Base-by-base conservation (phyloP, 92 coral and sea anemone species). In the Metridium senile region DNA sequence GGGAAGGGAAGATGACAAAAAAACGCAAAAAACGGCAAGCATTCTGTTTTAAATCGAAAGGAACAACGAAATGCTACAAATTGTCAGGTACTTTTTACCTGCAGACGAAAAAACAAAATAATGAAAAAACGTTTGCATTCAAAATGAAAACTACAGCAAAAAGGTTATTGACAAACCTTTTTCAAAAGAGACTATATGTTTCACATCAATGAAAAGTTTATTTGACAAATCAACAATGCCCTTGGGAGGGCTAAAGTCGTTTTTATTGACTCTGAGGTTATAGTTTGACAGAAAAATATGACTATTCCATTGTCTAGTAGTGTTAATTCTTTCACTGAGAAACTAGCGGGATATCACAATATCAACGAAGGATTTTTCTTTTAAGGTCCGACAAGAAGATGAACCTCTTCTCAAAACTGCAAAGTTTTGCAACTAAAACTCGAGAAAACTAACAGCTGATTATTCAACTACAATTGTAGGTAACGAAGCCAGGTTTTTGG, bases 251-350 rank as follows among this genome's bases (percentile, higher is more conserved):
- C 69, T 39, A 39, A 39, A 39, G 49, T 65, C 26, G 46, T 11
- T 17, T 29, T 71, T n/a, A 17, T 23, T 29, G 54, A 27, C n/a
- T 47, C 26, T 9, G 49, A 28, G 33, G 29, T 71, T 27, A 21
- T 39, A 9, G 29, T 29, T 34, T 19, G 47, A 10, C 29, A 19
- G 64, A 18, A 33, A 26, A 30, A 61, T 52, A 20, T 26, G 61
- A 30, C 53, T 52, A 53, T 46, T 25, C 49, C 43, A 63, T 63
- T 58, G 68, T 58, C 21, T 17, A 6, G 22, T 57, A 62, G 33
- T 62, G 78, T 73, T 33, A 63, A 73, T 62, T 52, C 23, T 13
- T 26, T 73, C 28, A 58, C 54, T 52, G 47, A 22, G 33, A 57
- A 39, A 63, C 18, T 25, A 26, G 68, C 32, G 29, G 78, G 78